phyloP scores from a whole-genome alignment of 2,113 vertebrate species.

The Crotalus viridis region DNA sequence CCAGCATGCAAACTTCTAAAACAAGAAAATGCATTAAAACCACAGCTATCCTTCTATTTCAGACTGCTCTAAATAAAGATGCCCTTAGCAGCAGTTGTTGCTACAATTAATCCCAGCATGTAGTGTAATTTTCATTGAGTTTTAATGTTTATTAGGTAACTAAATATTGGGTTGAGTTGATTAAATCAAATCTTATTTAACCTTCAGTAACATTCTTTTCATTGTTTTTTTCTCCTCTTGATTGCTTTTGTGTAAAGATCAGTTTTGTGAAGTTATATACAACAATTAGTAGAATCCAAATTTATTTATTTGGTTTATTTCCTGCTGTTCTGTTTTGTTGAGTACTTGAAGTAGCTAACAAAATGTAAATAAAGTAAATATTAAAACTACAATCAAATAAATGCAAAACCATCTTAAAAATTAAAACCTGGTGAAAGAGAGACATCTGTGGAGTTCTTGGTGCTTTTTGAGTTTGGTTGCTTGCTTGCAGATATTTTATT shows the following conservation, averaged over 20 bases:
- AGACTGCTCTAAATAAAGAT: neutral
- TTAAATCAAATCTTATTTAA: conserved; percentile 32
- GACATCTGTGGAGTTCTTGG: neutral
- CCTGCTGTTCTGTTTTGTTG: neutral
- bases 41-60: neutral
- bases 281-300: neutral
- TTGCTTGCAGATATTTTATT: neutral
- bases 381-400: neutral
- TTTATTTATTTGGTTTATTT: neutral
- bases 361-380: neutral
- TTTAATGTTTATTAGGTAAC: conserved; percentile 13
- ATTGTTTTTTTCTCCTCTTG: neutral
- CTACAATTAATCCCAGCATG: neutral
- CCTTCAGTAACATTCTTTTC: conserved; percentile 6
- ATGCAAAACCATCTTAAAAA: neutral
- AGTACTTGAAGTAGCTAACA: neutral
- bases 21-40: conserved; percentile 20
- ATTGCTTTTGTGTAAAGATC: neutral
- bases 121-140: conserved; percentile 3
- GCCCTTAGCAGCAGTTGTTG: neutral
- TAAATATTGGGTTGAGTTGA: conserved; percentile 33
- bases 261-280: conserved; percentile 29
- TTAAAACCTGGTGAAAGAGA: neutral
- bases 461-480: neutral
- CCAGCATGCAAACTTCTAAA: conserved; percentile 32